Conservation (phyloP, 1,140 invertebrate species). For the Venturia canescens region DNA sequence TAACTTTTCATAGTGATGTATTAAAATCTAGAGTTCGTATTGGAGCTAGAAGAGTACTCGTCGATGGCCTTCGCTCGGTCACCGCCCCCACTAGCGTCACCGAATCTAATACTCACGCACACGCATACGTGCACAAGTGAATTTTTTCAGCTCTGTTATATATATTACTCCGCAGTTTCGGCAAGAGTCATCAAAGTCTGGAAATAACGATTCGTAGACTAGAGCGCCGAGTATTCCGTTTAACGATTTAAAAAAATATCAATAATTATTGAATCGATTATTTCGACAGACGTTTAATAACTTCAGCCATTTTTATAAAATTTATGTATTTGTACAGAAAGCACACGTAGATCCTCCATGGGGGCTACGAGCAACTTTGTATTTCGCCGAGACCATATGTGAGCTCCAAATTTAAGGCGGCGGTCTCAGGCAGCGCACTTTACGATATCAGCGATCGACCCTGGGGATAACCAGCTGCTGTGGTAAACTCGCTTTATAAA, state of each 20-base stretch:
- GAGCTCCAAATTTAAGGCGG: no score
- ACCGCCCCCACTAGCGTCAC: constrained; percentile 54
- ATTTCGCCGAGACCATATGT: no score
- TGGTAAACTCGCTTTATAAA: constrained; percentile 14
- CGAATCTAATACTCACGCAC: neutral
- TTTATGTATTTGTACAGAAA: no score
- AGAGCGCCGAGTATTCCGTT: neutral
- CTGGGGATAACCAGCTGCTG: constrained; percentile 39
- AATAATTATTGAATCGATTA: neutral
- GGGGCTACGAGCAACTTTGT: no score
- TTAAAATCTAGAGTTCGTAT: constrained; percentile 25
- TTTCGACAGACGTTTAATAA: neutral
- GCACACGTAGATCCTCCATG: no score
- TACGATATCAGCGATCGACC: constrained; percentile 24
- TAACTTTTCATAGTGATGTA: no score
- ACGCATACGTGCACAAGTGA: no score
- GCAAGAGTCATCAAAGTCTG: neutral
- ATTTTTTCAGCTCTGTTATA: neutral
- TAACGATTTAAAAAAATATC: no score
- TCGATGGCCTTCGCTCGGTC: constrained; percentile 59
- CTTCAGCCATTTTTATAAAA: no score
- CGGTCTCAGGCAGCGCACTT: no score
- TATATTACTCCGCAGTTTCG: constrained; percentile 1
- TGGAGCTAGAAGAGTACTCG: neutral
- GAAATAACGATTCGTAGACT: neutral